phyloP scores from a whole-genome alignment of 1,140 invertebrate species.

The Papilio xuthus region DNA sequence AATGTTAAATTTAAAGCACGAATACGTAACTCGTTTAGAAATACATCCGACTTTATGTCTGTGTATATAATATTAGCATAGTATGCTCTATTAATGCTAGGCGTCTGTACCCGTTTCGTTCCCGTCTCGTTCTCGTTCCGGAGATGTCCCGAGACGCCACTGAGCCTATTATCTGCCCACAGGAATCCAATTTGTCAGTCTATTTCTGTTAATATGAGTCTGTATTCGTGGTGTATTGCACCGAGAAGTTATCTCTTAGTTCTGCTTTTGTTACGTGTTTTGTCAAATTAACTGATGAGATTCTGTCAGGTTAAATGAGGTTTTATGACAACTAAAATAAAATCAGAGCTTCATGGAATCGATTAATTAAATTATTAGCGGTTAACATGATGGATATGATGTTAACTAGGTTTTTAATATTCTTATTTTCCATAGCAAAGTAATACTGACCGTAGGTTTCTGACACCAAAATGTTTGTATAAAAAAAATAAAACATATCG shows the following conservation, averaged over 20 bases:
- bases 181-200: constrained; percentile 27
- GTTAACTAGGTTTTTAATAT: too few relatives aligned
- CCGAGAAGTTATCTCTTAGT: neutral
- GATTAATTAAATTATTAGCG: too few relatives aligned
- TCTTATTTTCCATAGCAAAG: neutral
- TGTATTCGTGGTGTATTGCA: constrained; percentile 8
- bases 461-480: too few relatives aligned
- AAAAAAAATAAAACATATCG: too few relatives aligned
- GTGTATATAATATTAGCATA: neutral
- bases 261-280: neutral
- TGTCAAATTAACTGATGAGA: neutral
- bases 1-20: neutral
- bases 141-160: constrained; percentile 16
- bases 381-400: too few relatives aligned
- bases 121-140: constrained; percentile 5
- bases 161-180: constrained; percentile 28
- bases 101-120: neutral
- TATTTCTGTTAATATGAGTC: constrained; percentile 21
- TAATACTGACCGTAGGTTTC: too few relatives aligned
- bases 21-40: neutral
- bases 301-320: neutral
- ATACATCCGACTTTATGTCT: neutral
- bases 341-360: too few relatives aligned
- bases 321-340: neutral
- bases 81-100: neutral